Evolutionary conservation across 2,888 invertebrate genomes (phyloP).

Genomic region (Campoplex capitator): DNA sequence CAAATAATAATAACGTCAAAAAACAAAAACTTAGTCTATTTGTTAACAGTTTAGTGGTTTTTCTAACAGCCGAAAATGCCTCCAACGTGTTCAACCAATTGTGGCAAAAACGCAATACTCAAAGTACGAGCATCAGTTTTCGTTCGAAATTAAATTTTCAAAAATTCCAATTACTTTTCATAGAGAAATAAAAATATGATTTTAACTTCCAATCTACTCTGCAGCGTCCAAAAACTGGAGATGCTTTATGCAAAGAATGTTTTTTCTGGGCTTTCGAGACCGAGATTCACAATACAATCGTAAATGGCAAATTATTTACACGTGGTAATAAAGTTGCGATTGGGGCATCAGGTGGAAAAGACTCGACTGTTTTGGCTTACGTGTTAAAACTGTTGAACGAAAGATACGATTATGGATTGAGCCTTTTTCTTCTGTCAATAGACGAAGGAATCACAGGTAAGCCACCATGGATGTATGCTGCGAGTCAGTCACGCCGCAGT

Average conservation of each 20-base stretch:
- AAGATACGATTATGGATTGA: constrained; percentile 94
- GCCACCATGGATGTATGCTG: neutral
- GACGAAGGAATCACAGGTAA: constrained; percentile 98
- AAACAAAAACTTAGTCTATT: neutral
- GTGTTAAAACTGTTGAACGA: constrained; percentile 96
- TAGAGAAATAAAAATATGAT: neutral
- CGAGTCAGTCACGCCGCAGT: neutral
- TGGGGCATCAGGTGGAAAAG: constrained; percentile 97
- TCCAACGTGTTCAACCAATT: constrained; percentile 88
- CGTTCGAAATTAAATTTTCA: neutral
- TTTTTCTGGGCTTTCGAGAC: constrained; percentile 97
- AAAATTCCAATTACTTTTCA: neutral
- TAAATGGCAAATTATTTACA: constrained; percentile 92
- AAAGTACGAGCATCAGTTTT: constrained; percentile 86
- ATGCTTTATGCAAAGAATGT: constrained; percentile 96
- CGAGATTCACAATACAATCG: constrained; percentile 97
- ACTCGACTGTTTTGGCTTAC: constrained; percentile 98
- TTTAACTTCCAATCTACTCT: constrained; percentile 60
- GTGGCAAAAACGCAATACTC: constrained; percentile 91
- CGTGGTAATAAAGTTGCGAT: constrained; percentile 95
- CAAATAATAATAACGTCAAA: neutral
- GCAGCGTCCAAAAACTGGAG: constrained; percentile 95
- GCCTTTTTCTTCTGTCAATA: constrained; percentile 96
- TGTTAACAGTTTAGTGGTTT: neutral
- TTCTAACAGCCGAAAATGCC: constrained; percentile 86